A percentile compares a stretch with the other conserved stretches of the same genome.
Evolutionary conservation across 2,113 vertebrate genomes (phyloP).

Genomic region (Azemiops feae): DNA sequence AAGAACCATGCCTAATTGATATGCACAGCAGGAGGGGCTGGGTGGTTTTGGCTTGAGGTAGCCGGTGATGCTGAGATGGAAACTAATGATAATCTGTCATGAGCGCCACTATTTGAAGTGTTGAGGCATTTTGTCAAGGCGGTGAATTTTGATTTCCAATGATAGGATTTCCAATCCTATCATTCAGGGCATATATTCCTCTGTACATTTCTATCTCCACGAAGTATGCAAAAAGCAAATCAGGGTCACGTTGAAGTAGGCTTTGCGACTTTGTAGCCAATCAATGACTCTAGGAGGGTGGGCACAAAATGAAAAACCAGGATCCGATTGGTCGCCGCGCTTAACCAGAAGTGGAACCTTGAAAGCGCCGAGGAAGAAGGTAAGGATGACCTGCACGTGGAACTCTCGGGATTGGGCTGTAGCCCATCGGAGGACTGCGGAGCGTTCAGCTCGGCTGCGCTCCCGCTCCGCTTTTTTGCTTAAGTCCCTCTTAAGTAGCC

Average conservation of each 20-base stretch:
- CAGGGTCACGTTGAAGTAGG: background rate
- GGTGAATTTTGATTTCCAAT: background rate
- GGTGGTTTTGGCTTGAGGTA: background rate
- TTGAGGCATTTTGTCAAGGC: background rate
- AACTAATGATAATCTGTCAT: background rate
- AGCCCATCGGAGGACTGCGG: background rate
- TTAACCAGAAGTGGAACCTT: background rate
- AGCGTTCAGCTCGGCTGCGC: background rate
- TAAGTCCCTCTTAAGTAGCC: no score
- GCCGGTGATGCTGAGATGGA: background rate
- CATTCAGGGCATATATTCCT: background rate
- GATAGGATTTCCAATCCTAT: no score
- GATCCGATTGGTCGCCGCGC: background rate
- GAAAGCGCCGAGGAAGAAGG: background rate
- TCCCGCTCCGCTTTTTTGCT: background rate
- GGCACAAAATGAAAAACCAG: background rate
- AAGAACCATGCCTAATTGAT: background rate
- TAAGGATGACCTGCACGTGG: background rate
- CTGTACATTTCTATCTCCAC: background rate
- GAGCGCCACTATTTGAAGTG: background rate
- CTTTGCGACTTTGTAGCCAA: background rate
- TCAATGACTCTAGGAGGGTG: background rate
- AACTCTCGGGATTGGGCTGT: accelerated
- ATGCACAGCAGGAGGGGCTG: background rate
- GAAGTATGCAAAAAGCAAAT: background rate